A percentile compares a stretch with the other conserved stretches of the same genome.
Conservation (phyloP, 2,888 invertebrate species). For the Callyntrura guangdongensis region DNA sequence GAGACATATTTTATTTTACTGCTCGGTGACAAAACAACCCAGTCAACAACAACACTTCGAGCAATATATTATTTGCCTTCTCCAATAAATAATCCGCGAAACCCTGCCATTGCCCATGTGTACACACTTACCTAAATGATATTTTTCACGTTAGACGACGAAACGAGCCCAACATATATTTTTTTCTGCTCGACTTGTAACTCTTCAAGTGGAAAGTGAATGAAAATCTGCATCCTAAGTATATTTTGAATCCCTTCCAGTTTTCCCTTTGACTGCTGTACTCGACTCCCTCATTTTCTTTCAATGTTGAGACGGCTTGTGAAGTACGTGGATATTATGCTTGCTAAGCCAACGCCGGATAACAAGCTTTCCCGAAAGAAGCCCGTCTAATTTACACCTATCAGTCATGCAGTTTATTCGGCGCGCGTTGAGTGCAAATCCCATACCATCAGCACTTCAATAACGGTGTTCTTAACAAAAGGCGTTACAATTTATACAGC, state of each 20-base stretch:
- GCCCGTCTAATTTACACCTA: slow-evolving; percentile 40
- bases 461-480: background rate
- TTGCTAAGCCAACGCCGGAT: background rate
- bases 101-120: too few relatives aligned
- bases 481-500: background rate
- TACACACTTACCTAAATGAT: too few relatives aligned
- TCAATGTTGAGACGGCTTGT: too few relatives aligned
- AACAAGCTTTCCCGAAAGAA: background rate
- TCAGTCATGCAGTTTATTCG: background rate
- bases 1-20: background rate
- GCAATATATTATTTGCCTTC: background rate
- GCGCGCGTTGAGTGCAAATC: background rate
- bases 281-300: too few relatives aligned
- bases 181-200: background rate
- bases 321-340: too few relatives aligned
- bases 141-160: background rate
- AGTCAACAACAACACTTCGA: background rate
- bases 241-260: slow-evolving; percentile 34
- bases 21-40: background rate
- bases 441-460: background rate
- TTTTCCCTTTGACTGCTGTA: background rate
- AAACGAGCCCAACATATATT: background rate
- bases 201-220: background rate
- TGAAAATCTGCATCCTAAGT: background rate
- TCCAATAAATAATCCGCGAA: background rate